Evolutionary conservation across 2,797 vertebrate genomes (phyloP), one percentile per base, ranked within the genome.

Genomic region (Clarias fuscus): DNA sequence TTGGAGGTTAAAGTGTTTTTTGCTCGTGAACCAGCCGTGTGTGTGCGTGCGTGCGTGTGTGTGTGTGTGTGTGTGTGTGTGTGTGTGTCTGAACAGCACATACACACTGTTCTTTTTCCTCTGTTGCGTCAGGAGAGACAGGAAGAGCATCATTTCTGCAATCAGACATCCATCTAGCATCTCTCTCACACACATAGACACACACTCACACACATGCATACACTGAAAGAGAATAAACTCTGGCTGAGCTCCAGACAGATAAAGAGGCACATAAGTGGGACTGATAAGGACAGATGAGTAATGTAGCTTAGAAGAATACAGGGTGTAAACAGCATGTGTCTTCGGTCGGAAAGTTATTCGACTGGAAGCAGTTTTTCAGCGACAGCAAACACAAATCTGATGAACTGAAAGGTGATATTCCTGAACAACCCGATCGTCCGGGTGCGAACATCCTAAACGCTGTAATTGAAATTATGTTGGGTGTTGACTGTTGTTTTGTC

Each of bases 131-230:
- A 79, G 59, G 20, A 79, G 56, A 22, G 56, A 78, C 18, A 22
- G 56, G 30, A 79, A 79, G 56, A 33, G 56, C 75, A 77, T 77
- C 17, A 20, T 77, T 77, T 77, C 75, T 59, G 75, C 75, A 58
- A 77, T 59, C 75, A 76, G 73, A 56, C 27, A 59, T 77, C 27
- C 75, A 77, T 59, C 75, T 76, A 56, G 17, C 13, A 10, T 22
- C 11, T 20, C 20, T 33, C 18, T 15, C 22, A 7, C 33, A 7
- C 53, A 11, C 56, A 11, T 40, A 48, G 22, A 48, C 71, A 73
- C 48, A 30, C n/a, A 59, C 17, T 59, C 53, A 77, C 43, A 76
- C 33, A 37, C 27, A 37, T 14, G 18, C 67, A 5, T 14, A 70
- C 3, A 14, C 59, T 10, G 4, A 56, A 75, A 7, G n/a, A 30